Evolutionary conservation across 2,113 vertebrate genomes (phyloP).

Genomic region (Oostethus manadensis): DNA sequence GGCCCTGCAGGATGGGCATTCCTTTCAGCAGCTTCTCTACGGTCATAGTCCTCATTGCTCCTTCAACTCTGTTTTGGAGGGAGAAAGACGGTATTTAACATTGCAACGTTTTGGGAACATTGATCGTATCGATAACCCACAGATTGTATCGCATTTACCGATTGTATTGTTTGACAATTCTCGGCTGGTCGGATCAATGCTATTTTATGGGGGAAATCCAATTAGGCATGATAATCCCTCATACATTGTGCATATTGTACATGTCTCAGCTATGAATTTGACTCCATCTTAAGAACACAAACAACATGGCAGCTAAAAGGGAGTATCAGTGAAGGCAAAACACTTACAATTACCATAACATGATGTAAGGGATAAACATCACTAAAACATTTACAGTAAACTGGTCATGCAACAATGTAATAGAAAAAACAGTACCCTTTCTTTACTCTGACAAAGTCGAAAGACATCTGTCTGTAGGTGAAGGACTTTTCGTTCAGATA

Average conservation of each 20-base stretch:
- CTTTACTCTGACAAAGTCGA: constrained; percentile 96
- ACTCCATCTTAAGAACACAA: too few relatives aligned
- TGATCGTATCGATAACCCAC: too few relatives aligned
- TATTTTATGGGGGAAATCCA: too few relatives aligned
- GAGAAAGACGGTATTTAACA: background rate
- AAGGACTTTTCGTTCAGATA: constrained; percentile 98
- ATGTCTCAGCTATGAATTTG: too few relatives aligned
- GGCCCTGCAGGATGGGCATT: constrained; percentile 93
- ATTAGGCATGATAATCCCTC: too few relatives aligned
- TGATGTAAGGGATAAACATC: background rate
- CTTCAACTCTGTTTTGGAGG: constrained; percentile 79
- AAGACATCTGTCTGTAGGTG: constrained; percentile 97
- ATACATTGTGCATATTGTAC: too few relatives aligned
- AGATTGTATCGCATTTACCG: too few relatives aligned
- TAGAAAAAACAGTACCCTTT: constrained; percentile 79
- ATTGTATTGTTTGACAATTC: too few relatives aligned
- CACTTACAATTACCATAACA: too few relatives aligned
- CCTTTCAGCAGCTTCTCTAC: constrained; percentile 95
- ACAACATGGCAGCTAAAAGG: too few relatives aligned
- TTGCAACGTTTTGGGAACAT: background rate
- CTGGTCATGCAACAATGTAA: background rate
- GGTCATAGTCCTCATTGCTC: constrained; percentile 93
- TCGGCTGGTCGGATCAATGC: too few relatives aligned
- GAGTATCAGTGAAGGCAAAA: too few relatives aligned
- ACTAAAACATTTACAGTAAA: background rate